Base-by-base conservation (phyloP, 30 jellyfish, hydroid and myxozoan genomes). In the Aurelia sp. region DNA sequence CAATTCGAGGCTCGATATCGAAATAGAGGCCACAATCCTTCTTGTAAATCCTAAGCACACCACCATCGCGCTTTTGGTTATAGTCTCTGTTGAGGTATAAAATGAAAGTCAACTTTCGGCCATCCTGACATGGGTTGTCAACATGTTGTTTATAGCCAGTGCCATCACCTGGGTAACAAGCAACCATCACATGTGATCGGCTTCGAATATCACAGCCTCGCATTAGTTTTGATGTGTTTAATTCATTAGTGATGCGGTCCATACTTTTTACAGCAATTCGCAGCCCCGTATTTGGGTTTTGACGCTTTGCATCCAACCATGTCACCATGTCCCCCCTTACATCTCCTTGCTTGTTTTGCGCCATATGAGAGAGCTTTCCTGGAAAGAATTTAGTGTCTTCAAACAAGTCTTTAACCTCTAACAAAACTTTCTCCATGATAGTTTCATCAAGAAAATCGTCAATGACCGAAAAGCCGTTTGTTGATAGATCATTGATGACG, bases 121-220 rank as follows among this genome's bases (percentile, higher is more conserved):
- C 99, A 71, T 95, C 99, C 31, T 79, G 62, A 44, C 76, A 17
- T 15, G 98, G 90, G 76, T 95, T 95, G 73, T 95, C 99, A 11
- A 95, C 92, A 84, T 95, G 99, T 35, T 76, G 86, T 40, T 78
- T 86, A 84, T 95, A 95, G 13, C 88, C 91, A 37, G 91, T 62
- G 44, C 99, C 96, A 17, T 77, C 71, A 13, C 96, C 98, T 4
- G 99, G 99, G 86, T 95, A 95, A 53, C 96, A 85, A 11, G 99
- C 98, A 23, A 86, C 90, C 99, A 95, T 95, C 18, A 77, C 88
- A 5, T 74, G 81, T 22, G 93, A 72, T 22, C 93, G 57, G 60
- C 93, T 74, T 2, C 78, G 72, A 10, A 84, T 84, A 10, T 62
- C 78, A 67, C 86, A 84, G 76, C 67, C 87, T 20, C 69, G 18